Conservation (phyloP, 2,888 invertebrate genomes). For the Drosophila borborema region DNA sequence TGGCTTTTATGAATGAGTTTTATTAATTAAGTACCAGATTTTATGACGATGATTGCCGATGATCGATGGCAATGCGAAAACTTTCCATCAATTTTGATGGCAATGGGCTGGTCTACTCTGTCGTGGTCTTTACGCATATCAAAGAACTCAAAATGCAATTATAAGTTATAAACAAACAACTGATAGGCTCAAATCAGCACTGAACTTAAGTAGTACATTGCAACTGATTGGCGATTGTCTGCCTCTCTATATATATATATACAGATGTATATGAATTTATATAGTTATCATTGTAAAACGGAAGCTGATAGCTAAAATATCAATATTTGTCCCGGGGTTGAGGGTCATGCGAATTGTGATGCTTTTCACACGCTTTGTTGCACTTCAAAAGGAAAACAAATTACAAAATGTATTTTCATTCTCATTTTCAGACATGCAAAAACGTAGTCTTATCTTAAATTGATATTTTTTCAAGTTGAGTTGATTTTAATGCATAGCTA, state of each 20-base stretch:
- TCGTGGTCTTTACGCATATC: conserved; percentile 26
- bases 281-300: conserved; percentile 25
- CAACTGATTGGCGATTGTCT: conserved; percentile 41
- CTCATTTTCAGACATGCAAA: conserved; percentile 1
- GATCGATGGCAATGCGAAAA: conserved; percentile 65
- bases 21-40: conserved; percentile 26
- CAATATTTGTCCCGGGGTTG: not conserved
- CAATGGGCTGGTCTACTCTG: conserved; percentile 22
- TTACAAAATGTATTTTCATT: conserved; percentile 1
- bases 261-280: not conserved
- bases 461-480: conserved; percentile 25
- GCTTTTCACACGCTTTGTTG: conserved; percentile 42
- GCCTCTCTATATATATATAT: not conserved
- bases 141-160: conserved; percentile 38
- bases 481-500: conserved; percentile 31
- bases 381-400: not conserved
- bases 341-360: conserved; percentile 15
- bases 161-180: conserved; percentile 43
- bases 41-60: conserved; percentile 37
- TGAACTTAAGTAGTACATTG: conserved; percentile 38
- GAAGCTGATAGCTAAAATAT: conserved; percentile 36
- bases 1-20: conserved; percentile 45
- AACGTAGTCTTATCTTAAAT: not conserved
- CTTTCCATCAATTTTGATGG: conserved; percentile 47
- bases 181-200: conserved; percentile 38